These are phyloP conservation scores for Drosophila antonietae DNA, from an alignment of 2,888 invertebrate species.

Conservation along the genomic window DNA sequence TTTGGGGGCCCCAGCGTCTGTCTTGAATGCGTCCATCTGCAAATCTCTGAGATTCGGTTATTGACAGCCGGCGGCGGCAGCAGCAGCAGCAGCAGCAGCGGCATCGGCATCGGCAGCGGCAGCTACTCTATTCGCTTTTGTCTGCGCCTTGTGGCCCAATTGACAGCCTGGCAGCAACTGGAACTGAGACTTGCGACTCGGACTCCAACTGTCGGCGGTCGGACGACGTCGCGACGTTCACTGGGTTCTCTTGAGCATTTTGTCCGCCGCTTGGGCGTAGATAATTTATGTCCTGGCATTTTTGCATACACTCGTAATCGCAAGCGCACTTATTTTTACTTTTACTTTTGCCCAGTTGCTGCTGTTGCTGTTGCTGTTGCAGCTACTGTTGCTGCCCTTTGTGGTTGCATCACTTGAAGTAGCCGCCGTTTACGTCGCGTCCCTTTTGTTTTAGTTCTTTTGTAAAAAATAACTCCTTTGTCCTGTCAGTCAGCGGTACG, in stretches of 20 bases:
- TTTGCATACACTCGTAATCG: constrained; percentile 66
- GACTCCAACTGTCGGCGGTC: constrained; percentile 30
- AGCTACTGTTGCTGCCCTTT: constrained; percentile 36
- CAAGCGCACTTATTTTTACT: constrained; percentile 65
- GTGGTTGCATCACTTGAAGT: constrained; percentile 59
- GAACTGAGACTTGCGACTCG: constrained; percentile 17
- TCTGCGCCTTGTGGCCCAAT: constrained; percentile 47
- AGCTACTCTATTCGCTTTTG: constrained; percentile 29
- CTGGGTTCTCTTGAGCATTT: constrained; percentile 48
- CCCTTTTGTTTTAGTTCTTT: constrained; percentile 67
- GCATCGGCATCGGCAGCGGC: constrained; percentile 6
- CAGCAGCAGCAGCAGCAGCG: constrained; percentile 1
- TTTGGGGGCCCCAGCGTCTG: constrained; percentile 49
- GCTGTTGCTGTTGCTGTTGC: constrained; percentile 16
- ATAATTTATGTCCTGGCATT: constrained; percentile 77
- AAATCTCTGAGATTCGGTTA: constrained; percentile 67
- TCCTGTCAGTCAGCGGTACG: constrained; percentile 80
- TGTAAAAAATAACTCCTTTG: constrained; percentile 83
- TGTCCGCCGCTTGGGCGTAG: constrained; percentile 73
- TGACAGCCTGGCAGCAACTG: constrained; percentile 58
- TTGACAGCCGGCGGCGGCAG: constrained; percentile 58
- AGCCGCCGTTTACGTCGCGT: constrained; percentile 44
- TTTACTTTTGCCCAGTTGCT: constrained; percentile 69
- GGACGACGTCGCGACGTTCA: constrained; percentile 11
- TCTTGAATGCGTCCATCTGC: constrained; percentile 47